Conservation (phyloP, 2,888 invertebrate genomes). For the Schizaphis graminum region DNA sequence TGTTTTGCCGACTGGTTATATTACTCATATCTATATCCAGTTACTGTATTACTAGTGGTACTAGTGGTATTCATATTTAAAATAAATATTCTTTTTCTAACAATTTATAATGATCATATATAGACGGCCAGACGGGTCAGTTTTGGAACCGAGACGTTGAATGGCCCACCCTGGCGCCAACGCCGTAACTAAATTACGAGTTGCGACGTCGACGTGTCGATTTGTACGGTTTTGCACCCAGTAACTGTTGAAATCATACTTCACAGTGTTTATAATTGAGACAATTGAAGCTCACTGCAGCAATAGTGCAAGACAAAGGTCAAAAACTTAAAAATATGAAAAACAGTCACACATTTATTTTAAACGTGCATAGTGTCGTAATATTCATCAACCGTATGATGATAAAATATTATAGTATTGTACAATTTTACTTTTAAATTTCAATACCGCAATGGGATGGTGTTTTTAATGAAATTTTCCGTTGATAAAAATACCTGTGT, state of each 20-base stretch:
- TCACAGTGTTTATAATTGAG: not conserved
- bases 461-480: not conserved
- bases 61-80: not conserved
- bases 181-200: not conserved
- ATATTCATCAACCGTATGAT: not conserved
- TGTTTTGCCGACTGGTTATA: not conserved
- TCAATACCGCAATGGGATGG: not conserved
- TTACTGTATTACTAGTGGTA: too few species aligned
- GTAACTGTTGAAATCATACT: not conserved
- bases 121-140: not conserved
- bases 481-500: not conserved
- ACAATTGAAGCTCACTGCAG: not conserved
- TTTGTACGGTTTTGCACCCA: not conserved
- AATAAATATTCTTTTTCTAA: not conserved
- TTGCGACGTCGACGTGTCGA: not conserved
- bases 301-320: not conserved
- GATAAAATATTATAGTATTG: not conserved
- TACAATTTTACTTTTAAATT: not conserved
- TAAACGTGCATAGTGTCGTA: not conserved
- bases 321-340: not conserved
- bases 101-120: not conserved
- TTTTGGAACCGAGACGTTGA: not conserved
- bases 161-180: not conserved
- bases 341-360: not conserved
- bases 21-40: not conserved